phyloP scores from a whole-genome alignment of 1,140 invertebrate genomes.

The Mesaphorura yosii region DNA sequence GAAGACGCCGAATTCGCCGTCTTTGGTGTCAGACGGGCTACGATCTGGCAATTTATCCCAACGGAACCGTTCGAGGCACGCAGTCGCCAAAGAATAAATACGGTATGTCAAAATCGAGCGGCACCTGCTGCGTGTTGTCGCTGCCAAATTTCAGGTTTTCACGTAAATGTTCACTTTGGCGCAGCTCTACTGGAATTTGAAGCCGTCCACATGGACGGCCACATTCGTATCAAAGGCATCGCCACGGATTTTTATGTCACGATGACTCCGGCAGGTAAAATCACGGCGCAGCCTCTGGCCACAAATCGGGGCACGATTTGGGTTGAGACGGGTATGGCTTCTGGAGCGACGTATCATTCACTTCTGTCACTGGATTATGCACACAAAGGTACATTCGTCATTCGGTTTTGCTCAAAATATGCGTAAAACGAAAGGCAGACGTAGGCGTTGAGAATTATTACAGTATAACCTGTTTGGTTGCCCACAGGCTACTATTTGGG shows the following conservation, averaged over 20 bases:
- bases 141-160: neutral
- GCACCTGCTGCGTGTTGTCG: neutral
- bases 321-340: constrained; percentile 25
- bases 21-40: constrained; percentile 46
- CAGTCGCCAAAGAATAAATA: constrained; percentile 41
- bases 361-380: constrained; percentile 48
- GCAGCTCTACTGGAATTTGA: constrained; percentile 46
- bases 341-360: constrained; percentile 25
- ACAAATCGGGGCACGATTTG: constrained; percentile 25
- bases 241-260: constrained; percentile 47
- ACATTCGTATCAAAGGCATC: constrained; percentile 47
- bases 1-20: constrained; percentile 21
- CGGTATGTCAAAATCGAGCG: constrained; percentile 40
- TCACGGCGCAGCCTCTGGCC: constrained; percentile 33
- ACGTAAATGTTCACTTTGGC: too few relatives aligned
- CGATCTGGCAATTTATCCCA: constrained; percentile 43
- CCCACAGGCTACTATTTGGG: constrained; percentile 39
- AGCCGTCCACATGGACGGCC: constrained; percentile 39
- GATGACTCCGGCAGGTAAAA: constrained; percentile 47
- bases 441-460: too few relatives aligned
- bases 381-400: constrained; percentile 49
- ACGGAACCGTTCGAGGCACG: constrained; percentile 44
- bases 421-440: too few relatives aligned
- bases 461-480: too few relatives aligned
- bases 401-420: too few relatives aligned